phyloP scores from a whole-genome alignment of 2,113 vertebrate species.

The Ptilorrhoa leucosticta region DNA sequence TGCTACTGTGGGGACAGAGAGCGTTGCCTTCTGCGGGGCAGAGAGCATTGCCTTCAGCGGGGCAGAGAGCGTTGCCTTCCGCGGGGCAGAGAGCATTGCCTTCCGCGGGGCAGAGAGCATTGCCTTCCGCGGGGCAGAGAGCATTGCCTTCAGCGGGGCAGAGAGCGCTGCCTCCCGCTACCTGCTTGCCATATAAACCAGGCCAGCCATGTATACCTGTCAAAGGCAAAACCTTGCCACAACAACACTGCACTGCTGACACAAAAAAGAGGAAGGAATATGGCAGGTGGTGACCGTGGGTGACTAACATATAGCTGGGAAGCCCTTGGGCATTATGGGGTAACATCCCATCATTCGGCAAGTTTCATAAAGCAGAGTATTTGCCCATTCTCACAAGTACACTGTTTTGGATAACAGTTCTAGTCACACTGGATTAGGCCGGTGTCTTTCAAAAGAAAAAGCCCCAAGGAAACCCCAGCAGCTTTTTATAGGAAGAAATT shows the following conservation, averaged over 20 bases:
- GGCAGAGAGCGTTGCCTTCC: not conserved
- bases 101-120: not conserved
- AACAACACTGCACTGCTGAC: not conserved
- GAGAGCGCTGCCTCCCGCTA: not conserved
- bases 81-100: not conserved
- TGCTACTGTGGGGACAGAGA: not conserved
- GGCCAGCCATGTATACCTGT: rapidly evolving
- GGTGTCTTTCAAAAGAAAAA: not conserved
- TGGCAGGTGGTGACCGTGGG: not conserved
- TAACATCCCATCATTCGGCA: not conserved
- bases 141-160: not conserved
- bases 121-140: not conserved
- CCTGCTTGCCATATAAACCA: not conserved
- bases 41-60: not conserved
- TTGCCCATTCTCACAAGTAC: not conserved
- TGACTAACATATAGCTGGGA: not conserved
- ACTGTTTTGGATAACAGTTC: not conserved
- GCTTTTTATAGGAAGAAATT: not conserved
- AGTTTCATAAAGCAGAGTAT: not conserved
- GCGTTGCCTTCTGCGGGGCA: not conserved
- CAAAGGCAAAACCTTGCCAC: not conserved
- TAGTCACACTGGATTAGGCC: not conserved
- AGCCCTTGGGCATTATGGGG: not conserved
- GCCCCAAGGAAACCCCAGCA: not conserved
- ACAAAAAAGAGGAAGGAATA: not conserved